These are phyloP conservation scores for Brachionus plicatilis DNA, from an alignment of 1,140 invertebrate species.

Conservation along the genomic window DNA sequence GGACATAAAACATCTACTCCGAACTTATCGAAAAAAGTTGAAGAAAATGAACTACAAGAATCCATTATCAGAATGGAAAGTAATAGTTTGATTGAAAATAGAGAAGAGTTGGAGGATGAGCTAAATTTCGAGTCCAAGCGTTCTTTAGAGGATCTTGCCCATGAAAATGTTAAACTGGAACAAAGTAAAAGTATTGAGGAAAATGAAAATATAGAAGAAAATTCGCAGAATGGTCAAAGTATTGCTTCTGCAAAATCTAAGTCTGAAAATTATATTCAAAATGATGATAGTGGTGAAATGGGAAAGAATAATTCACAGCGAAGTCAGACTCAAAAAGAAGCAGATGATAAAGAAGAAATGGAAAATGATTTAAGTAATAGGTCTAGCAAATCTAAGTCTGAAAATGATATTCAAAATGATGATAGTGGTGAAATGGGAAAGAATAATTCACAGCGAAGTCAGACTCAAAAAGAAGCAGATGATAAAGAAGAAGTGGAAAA, in stretches of 20 bases:
- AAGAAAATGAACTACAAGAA: slow-evolving; percentile 12
- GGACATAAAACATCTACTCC: neutral
- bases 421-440: neutral
- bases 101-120: neutral
- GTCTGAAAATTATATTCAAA: neutral
- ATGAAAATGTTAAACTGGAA: neutral
- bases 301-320: neutral
- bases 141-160: neutral
- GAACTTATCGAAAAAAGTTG: neutral
- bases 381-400: neutral
- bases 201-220: neutral
- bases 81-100: neutral
- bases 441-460: neutral
- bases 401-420: neutral
- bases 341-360: neutral
- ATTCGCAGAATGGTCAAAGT: too few species aligned
- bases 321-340: neutral
- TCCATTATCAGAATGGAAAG: neutral
- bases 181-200: neutral
- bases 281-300: neutral
- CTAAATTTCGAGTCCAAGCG: neutral
- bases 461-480: neutral
- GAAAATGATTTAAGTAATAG: too few species aligned
- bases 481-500: neutral
- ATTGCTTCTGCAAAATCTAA: neutral